Conservation (phyloP, 2,888 invertebrate genomes). For the Hirudinaria manillensis region DNA sequence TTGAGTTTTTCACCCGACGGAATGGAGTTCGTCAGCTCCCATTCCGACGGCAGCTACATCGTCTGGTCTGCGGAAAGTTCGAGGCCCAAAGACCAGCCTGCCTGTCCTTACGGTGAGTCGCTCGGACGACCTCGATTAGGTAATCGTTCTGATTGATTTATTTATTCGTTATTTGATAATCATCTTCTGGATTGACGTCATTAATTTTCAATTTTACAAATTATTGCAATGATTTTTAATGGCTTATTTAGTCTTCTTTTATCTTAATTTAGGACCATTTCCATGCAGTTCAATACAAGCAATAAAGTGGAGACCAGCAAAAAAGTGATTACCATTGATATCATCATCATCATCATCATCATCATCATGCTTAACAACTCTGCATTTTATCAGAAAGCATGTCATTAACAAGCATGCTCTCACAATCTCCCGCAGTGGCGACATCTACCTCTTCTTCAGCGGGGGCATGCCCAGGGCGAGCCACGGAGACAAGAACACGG, state of each 20-base stretch:
- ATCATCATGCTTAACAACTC: background rate
- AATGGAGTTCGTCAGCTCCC: constrained; percentile 77
- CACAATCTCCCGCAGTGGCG: background rate
- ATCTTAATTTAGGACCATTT: constrained; percentile 66
- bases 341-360: background rate
- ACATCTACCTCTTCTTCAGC: constrained; percentile 61
- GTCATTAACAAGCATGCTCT: background rate
- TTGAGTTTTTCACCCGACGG: constrained; percentile 73
- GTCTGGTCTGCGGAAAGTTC: constrained; percentile 55
- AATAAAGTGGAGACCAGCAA: constrained; percentile 56
- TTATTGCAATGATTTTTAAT: background rate
- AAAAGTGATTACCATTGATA: background rate
- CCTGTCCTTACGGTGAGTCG: constrained; percentile 68
- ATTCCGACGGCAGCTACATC: constrained; percentile 91
- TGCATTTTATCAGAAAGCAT: background rate
- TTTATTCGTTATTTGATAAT: background rate
- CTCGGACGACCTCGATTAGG: background rate
- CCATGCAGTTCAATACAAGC: constrained; percentile 82
- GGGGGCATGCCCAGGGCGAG: constrained; percentile 93
- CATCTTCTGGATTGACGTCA: background rate
- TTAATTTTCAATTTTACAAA: background rate
- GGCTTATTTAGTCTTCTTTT: background rate
- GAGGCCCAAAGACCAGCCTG: constrained; percentile 63
- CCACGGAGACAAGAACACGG: constrained; percentile 86
- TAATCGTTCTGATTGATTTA: constrained; percentile 1